A percentile compares a stretch with the other conserved stretches of the same genome.
Evolutionary conservation across 2,113 vertebrate genomes (phyloP).

Genomic region (Syrrhaptes paradoxus): DNA sequence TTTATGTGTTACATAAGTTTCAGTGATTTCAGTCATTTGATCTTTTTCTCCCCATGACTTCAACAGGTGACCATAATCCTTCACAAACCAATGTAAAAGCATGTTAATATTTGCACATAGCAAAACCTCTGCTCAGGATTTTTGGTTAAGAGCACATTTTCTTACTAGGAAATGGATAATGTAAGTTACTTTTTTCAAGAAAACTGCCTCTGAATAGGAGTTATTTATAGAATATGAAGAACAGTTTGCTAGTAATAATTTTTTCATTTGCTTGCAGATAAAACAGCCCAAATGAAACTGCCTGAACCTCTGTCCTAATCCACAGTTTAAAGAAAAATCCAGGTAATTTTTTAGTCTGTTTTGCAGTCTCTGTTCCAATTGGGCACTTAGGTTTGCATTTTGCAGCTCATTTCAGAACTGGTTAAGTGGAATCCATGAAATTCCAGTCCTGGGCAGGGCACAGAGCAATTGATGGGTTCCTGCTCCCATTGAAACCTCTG

Average conservation of each 20-base stretch:
- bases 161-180: not conserved
- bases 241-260: not conserved
- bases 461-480: not conserved
- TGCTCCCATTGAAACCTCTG: not conserved
- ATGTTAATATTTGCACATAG: not conserved
- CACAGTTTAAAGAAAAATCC: not conserved
- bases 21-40: not conserved
- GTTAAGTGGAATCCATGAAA: not conserved
- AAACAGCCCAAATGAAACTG: not conserved
- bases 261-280: not conserved
- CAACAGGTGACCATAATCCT: not conserved
- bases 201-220: not conserved
- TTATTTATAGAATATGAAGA: not conserved
- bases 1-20: not conserved
- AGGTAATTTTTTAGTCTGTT: not conserved
- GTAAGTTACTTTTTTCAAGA: not conserved
- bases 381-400: not conserved
- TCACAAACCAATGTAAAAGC: not conserved
- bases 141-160: not conserved
- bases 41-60: not conserved
- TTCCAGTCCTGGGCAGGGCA: not conserved
- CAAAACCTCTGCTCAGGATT: not conserved
- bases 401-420: not conserved
- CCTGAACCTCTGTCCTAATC: not conserved
- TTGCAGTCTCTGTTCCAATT: not conserved